Evolutionary conservation across 2,113 vertebrate species (phyloP).

Genomic region (Micromys minutus): DNA sequence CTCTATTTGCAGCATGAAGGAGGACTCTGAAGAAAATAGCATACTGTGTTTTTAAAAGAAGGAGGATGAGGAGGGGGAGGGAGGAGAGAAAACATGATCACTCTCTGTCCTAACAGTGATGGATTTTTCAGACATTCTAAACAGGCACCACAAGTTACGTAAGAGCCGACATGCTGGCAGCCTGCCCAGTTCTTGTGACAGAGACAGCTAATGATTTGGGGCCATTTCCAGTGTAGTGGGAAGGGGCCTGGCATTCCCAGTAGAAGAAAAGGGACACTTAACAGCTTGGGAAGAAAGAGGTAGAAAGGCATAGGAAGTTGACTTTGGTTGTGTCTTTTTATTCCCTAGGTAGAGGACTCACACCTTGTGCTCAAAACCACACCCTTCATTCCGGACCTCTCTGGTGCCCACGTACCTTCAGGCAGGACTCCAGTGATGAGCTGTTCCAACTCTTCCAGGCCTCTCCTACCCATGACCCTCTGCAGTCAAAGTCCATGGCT

Average conservation of each 20-base stretch:
- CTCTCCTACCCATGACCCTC: rapidly evolving
- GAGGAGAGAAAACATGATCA: slow-evolving; percentile 81
- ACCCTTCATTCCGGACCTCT: background rate
- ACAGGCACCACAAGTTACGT: slow-evolving; percentile 89
- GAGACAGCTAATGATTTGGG: slow-evolving; percentile 84
- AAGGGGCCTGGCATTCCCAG: slow-evolving; percentile 78
- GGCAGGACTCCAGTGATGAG: rapidly evolving
- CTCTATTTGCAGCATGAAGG: slow-evolving; percentile 53
- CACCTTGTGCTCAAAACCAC: background rate
- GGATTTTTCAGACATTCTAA: slow-evolving; percentile 86
- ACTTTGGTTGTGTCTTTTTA: background rate
- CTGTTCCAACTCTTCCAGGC: background rate
- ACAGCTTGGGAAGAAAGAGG: background rate
- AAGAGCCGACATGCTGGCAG: slow-evolving; percentile 86
- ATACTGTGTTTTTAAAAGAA: slow-evolving; percentile 70
- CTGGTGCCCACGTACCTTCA: rapidly evolving
- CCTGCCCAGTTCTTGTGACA: slow-evolving; percentile 85
- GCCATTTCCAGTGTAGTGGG: slow-evolving; percentile 79
- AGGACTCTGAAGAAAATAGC: slow-evolving; percentile 63
- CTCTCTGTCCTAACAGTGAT: slow-evolving; percentile 81
- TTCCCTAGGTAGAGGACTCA: background rate
- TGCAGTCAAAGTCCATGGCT: background rate
- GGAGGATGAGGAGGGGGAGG: slow-evolving; percentile 39
- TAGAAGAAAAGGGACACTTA: background rate
- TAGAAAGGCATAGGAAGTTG: background rate